Conservation (phyloP, 37 sponge, comb jelly and placozoan species). For the Mnemiopsis leidyi region DNA sequence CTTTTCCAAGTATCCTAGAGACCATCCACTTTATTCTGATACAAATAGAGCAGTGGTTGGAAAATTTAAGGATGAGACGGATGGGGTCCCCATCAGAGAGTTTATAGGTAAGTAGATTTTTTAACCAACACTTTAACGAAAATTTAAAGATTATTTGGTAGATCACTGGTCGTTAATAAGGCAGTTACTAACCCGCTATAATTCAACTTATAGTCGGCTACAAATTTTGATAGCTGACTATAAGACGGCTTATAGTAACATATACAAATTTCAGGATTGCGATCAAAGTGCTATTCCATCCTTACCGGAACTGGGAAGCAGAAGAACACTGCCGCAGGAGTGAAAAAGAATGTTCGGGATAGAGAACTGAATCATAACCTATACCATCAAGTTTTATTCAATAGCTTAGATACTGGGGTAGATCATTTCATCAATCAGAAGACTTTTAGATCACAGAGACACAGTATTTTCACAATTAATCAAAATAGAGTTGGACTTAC, state of each 20-base stretch:
- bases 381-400: not conserved
- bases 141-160: too few relatives aligned
- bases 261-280: not conserved
- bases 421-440: not conserved
- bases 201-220: too few relatives aligned
- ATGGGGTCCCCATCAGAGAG: not conserved
- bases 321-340: slow-evolving; percentile 14
- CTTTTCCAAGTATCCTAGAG: slow-evolving; percentile 14
- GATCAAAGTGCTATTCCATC: not conserved
- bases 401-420: not conserved
- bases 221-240: too few relatives aligned
- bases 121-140: too few relatives aligned
- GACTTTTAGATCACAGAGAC: not conserved
- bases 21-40: not conserved
- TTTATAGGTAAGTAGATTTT: not conserved
- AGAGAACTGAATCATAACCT: not conserved
- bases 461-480: not conserved
- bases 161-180: too few relatives aligned
- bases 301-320: not conserved
- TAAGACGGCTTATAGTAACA: not conserved
- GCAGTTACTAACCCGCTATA: too few relatives aligned
- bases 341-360: not conserved
- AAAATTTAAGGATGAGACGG: slow-evolving; percentile 25
- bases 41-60: slow-evolving; percentile 26
- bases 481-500: not conserved